Conservation (phyloP, 1,140 invertebrate species). For the Mactra quadrangularis region DNA sequence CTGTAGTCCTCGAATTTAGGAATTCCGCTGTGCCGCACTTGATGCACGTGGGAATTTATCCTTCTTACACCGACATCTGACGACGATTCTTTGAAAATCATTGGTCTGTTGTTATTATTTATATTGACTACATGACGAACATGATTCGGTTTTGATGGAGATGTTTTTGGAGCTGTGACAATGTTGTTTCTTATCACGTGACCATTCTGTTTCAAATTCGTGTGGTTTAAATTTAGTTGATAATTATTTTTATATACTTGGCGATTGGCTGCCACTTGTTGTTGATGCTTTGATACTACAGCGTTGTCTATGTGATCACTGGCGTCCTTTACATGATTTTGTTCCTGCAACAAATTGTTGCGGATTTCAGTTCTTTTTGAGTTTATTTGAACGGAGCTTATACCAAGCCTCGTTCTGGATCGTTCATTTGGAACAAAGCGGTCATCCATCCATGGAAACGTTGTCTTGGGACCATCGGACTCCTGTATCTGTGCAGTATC, state of each 20-base stretch:
- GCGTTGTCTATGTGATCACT: too few species aligned
- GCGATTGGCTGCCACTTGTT: too few species aligned
- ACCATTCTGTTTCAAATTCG: conserved; percentile 11
- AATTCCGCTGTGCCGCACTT: conserved; percentile 9
- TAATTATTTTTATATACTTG: neutral
- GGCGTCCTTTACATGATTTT: neutral
- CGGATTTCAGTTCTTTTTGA: conserved; percentile 18
- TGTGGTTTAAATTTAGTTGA: neutral
- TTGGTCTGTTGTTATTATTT: neutral
- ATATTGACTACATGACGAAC: neutral
- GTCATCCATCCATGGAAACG: conserved; percentile 61
- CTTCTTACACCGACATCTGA: conserved; percentile 37
- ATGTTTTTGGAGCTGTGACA: neutral
- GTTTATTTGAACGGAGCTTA: conserved; percentile 53
- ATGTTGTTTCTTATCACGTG: neutral
- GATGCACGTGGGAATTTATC: neutral
- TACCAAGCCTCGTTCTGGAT: conserved; percentile 34
- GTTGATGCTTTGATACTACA: too few species aligned
- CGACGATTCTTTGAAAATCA: conserved; percentile 21
- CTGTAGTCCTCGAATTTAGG: conserved; percentile 26
- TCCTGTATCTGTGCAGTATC: neutral
- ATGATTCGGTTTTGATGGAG: neutral
- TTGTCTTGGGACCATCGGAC: conserved; percentile 16
- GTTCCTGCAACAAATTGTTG: neutral
- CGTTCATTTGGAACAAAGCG: conserved; percentile 14